Evolutionary conservation across 2,888 invertebrate genomes (phyloP), one percentile per base, ranked within the genome.

Genomic region (Tiphia femorata): DNA sequence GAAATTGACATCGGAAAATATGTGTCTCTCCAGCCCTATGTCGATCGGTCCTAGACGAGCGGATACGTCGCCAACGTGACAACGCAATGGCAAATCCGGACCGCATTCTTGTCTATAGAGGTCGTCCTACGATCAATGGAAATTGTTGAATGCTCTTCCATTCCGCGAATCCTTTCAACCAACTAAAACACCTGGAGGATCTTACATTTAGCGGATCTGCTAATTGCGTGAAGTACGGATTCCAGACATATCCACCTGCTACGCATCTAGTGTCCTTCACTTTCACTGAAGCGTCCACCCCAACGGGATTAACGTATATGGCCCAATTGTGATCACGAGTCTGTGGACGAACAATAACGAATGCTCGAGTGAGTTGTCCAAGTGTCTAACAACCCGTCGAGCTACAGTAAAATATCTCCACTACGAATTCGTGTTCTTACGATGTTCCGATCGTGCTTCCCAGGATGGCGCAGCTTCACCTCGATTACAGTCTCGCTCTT

Each of bases 161-260:
- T 40, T 40, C 17, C n/a, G 5, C 33, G 5, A n/a, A n/a, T 38
- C n/a, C n/a, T n/a, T 0, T 16, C 16, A n/a, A 33, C 21, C 12
- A 14, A 21, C 12, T 17, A 35, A 23, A 10, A 46, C 14, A 35
- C 23, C 0, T 6, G 37, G 48, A 47, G 25, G 21, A 42, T 23
- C 30, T 46, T 84, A 95, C 95, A 82, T 95, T 95, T 33, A 94
- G 86, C 0, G 95, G 95, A 85, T 95, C 94, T 0, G 95, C 95
- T 0, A 96, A 85, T 83, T 96, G 95, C 1, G 95, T 95, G 77
- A 91, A 95, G 85, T 89, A 93, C 0, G 96, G 96, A 86, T 96
- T 96, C 95, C 95, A 96, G 8, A 92, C 88, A 78, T 95, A 96
- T 5, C 96, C 96, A 19, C 93, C 95, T 1, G 96, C 96, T 6